Base-by-base conservation (phyloP, 1,140 invertebrate species). In the Zaprionus capensis region DNA sequence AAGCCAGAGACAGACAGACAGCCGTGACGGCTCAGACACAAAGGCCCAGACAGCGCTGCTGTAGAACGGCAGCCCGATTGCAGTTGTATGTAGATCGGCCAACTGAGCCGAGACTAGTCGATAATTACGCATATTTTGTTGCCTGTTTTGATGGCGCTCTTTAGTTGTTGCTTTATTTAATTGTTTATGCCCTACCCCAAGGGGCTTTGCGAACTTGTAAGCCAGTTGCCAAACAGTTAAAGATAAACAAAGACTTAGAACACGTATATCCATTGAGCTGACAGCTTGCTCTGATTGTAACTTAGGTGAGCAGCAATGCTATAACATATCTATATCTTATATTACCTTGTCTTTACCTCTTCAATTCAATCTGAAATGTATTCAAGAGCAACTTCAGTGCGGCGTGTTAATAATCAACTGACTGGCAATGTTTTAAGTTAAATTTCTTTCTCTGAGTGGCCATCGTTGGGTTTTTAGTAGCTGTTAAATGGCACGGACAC, bases 51-150 rank as follows among this genome's bases (percentile, higher is more conserved):
- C 82, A 69, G 64, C 64, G 57, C 36, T n/a, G 28, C 36, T 36
- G 41, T 38, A 11, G 26, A 36, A 46, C 41, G 57, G 57, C 63
- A 76, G 73, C 38, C 34, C 34, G 51, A 61, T 17, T 49, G 36
- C 51, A 55, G 64, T 57, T 80, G 61, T 59, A 78, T 81, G 49
- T 81, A 68, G 7, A 46, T 62, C 22, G 12, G 38, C 20, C 20
- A 70, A 55, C 49, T 63, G 51, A 62, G 71, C 46, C 66, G 80
- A 57, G 80, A 57, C 81, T 80, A 87, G 73, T 55, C 80, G 83
- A 88, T 88, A 87, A 87, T 87, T 87, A 87, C 84, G 81, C 84
- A 87, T 87, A 87, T 87, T 87, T 87, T 87, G 84, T 87, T 84
- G 84, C 81, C 84, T 87, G 84, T 88, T 87, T 88, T 88, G 84